Evolutionary conservation across 2,888 invertebrate species (phyloP).

Genomic region (Carpatolechia fugitivella): DNA sequence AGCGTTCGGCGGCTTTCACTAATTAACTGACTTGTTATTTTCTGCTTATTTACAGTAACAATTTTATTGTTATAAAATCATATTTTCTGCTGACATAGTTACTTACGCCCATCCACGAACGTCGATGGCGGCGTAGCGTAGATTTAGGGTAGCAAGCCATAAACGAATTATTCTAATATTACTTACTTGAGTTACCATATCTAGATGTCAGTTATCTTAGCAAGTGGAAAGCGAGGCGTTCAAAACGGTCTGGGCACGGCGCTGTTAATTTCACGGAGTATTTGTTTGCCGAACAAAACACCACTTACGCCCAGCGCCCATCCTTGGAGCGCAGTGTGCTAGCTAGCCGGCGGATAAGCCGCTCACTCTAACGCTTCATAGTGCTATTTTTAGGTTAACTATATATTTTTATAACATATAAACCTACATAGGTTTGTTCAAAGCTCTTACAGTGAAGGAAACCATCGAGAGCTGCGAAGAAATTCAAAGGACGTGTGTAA

Average conservation of each 20-base stretch:
- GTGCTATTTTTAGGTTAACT: background rate
- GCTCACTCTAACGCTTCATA: background rate
- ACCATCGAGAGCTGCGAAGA: too few species aligned
- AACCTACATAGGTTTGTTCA: background rate
- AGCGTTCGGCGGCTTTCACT: too few species aligned
- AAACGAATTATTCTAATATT: too few species aligned
- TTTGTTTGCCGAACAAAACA: slow-evolving; percentile 61
- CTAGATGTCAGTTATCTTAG: background rate
- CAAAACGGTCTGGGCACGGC: slow-evolving; percentile 47
- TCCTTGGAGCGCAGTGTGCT: slow-evolving; percentile 38
- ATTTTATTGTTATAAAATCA: too few species aligned
- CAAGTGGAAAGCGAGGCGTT: slow-evolving; percentile 39
- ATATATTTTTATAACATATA: background rate
- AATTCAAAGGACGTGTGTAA: too few species aligned
- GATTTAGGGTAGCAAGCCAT: too few species aligned
- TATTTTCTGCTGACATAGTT: too few species aligned
- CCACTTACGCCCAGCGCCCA: slow-evolving; percentile 43
- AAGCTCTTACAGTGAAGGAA: too few species aligned
- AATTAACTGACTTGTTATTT: too few species aligned
- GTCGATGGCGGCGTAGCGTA: too few species aligned
- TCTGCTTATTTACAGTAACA: too few species aligned
- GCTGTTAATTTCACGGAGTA: slow-evolving; percentile 67
- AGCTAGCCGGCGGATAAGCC: slow-evolving; percentile 29
- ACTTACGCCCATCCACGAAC: too few species aligned
- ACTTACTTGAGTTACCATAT: background rate